Base-by-base conservation (phyloP, 2,888 invertebrate species). In the Stenchaetothrips biformis region DNA sequence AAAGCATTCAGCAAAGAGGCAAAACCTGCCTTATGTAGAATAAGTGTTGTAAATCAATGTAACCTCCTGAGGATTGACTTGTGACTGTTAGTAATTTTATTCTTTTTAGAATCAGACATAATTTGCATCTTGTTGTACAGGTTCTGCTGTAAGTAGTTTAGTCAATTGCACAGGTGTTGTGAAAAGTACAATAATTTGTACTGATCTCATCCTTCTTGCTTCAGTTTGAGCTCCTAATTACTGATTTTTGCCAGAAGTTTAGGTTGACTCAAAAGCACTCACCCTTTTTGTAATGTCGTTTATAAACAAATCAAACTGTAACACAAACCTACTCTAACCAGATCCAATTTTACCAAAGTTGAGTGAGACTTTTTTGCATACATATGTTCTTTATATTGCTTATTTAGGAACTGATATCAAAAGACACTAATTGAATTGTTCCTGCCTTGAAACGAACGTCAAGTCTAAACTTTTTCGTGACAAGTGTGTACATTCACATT, bases 81-180 rank as follows among this genome's bases (percentile, higher is more conserved):
- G 67, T 74, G 25, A 74, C 11, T 74, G 11, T 25, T 18, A 53
- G 16, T 53, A 6, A 13, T 53, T 53, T 53, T 53, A 18, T 53
- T 53, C 13, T 53, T 11, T 53, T 53, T 53, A 13, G 9, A 18
- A 18, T 7, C 13, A 53, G 18, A 53, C 18, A 11, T 53, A 9
- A 18, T 18, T 67, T 11, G 21, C 7, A 25, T 21, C 7, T 74
- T 8, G 9, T 25, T 74, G 67, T 25, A 7, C 11, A 11, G 11
- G 6, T 25, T 74, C 11, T 25, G 21, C n/a, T 8, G 6, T 25
- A 7, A 25, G 21, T 8, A 25, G 25, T n/a, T n/a, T 74, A 74
- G 67, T 74, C n/a, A 21, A 74, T 74, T 21, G 67, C 67, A 74
- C 67, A 74, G 67, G 67, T 25, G 67, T 74, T 74, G 67, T 74